Conservation (phyloP, 2,888 invertebrate genomes). For the Dichetophora obliterata region DNA sequence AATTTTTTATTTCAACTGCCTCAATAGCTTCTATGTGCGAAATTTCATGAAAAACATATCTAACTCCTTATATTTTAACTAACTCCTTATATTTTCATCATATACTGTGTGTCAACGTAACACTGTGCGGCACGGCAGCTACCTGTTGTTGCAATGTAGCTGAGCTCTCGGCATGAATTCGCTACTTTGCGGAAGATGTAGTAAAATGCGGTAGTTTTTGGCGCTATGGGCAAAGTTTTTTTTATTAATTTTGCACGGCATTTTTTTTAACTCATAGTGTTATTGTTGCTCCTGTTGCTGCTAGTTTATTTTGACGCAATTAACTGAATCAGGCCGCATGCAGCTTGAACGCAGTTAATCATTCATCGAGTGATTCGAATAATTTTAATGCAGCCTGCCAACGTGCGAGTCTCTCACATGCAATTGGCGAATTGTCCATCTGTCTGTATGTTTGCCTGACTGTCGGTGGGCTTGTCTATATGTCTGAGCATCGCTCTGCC, state of each 20-base stretch:
- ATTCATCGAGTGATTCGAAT: constrained; percentile 55
- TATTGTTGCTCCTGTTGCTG: constrained; percentile 9
- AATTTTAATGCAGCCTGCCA: constrained; percentile 11
- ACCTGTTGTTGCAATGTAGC: constrained; percentile 53
- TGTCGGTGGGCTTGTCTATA: not conserved
- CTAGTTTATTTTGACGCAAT: constrained; percentile 53
- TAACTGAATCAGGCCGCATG: constrained; percentile 60
- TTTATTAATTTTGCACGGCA: constrained; percentile 21
- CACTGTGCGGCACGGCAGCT: constrained; percentile 37
- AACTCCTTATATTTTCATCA: too few species aligned
- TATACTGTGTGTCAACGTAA: too few species aligned
- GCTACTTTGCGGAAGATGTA: constrained; percentile 48
- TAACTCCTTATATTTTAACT: too few species aligned
- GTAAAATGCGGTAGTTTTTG: constrained; percentile 18
- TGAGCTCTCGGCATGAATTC: constrained; percentile 50
- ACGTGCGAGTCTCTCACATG: constrained; percentile 15
- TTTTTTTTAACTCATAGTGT: not conserved
- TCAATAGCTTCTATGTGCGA: too few species aligned
- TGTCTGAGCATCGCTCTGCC: constrained; percentile 2
- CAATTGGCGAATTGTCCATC: not conserved
- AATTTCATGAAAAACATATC: too few species aligned
- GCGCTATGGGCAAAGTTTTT: constrained; percentile 27
- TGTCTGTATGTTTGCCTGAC: not conserved
- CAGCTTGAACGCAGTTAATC: constrained; percentile 62
- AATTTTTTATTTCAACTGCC: too few species aligned